A percentile compares a stretch with the other conserved stretches of the same genome.
These are phyloP conservation scores for Stramonita haemastoma DNA, from an alignment of 2,888 invertebrate genomes.

Conservation along the genomic window DNA sequence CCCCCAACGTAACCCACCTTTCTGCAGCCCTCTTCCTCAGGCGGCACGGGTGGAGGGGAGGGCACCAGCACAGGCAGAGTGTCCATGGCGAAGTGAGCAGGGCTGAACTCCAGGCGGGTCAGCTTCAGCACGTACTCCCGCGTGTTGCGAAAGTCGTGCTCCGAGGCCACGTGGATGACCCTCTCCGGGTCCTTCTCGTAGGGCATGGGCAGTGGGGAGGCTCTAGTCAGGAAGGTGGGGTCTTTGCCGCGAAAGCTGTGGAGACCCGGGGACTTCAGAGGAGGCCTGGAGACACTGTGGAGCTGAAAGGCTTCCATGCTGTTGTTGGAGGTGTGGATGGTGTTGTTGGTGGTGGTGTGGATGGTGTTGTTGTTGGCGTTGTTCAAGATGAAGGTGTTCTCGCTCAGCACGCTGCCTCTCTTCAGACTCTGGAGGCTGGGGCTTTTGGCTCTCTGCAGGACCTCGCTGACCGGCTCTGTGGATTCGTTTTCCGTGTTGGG, in stretches of 20 bases:
- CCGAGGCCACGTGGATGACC: constrained; percentile 63
- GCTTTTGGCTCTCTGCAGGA: neutral
- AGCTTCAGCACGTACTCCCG: constrained; percentile 65
- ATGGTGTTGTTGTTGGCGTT: neutral
- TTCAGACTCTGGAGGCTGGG: neutral
- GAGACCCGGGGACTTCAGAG: neutral
- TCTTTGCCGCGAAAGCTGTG: neutral
- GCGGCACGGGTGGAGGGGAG: neutral
- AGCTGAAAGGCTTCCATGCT: neutral
- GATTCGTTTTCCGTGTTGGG: neutral
- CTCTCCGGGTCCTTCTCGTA: constrained; percentile 50
- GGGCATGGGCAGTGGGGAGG: neutral
- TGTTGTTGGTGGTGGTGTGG: neutral
- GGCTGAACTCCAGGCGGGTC: constrained; percentile 44
- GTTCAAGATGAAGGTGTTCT: neutral
- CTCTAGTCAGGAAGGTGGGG: neutral
- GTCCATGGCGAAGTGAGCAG: constrained; percentile 48
- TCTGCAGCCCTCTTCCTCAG: neutral
- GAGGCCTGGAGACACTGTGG: neutral
- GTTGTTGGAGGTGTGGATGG: neutral
- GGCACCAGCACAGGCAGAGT: constrained; percentile 21
- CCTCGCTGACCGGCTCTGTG: neutral
- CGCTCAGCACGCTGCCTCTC: constrained; percentile 3
- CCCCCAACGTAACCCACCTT: neutral
- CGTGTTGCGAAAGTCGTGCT: constrained; percentile 67